Percentiles rank a stretch among this genome's conserved stretches.
Conservation (phyloP, 35 echinoderm and acorn worm species). For the Antedon bifida region DNA sequence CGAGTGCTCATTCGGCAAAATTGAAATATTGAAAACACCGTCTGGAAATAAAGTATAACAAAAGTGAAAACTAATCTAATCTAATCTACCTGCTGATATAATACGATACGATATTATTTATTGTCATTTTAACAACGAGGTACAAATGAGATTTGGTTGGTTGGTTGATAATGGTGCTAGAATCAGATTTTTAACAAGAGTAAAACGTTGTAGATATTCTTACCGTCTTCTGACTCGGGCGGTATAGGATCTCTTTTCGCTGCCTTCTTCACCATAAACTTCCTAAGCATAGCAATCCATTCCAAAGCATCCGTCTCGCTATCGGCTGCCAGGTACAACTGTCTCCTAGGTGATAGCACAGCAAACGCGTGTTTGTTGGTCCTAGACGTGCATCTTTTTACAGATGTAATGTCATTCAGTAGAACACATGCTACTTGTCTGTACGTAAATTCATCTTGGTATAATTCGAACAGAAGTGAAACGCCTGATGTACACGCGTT, state of each 20-base stretch:
- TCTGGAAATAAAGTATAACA: background rate
- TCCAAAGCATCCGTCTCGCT: background rate
- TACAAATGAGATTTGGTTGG: too few relatives aligned
- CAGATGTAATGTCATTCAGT: background rate
- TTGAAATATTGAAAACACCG: background rate
- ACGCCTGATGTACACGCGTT: background rate
- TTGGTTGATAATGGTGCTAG: too few relatives aligned
- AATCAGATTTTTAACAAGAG: too few relatives aligned
- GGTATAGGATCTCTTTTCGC: background rate
- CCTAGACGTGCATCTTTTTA: background rate
- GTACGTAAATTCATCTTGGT: background rate
- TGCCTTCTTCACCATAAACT: background rate
- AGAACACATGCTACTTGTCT: background rate
- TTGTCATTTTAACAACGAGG: too few relatives aligned
- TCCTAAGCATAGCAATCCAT: background rate
- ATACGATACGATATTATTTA: too few relatives aligned
- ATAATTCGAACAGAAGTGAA: background rate
- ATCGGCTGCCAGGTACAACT: background rate
- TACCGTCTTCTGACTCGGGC: background rate
- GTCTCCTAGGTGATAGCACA: background rate
- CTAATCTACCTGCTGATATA: too few relatives aligned
- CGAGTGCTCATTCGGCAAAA: background rate
- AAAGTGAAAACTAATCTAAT: background rate
- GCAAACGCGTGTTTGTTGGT: background rate
- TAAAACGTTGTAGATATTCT: background rate